A percentile compares a stretch with the other conserved stretches of the same genome.
These are phyloP conservation scores for Chesias legatella DNA, from an alignment of 2,888 invertebrate genomes.

Conservation along the genomic window DNA sequence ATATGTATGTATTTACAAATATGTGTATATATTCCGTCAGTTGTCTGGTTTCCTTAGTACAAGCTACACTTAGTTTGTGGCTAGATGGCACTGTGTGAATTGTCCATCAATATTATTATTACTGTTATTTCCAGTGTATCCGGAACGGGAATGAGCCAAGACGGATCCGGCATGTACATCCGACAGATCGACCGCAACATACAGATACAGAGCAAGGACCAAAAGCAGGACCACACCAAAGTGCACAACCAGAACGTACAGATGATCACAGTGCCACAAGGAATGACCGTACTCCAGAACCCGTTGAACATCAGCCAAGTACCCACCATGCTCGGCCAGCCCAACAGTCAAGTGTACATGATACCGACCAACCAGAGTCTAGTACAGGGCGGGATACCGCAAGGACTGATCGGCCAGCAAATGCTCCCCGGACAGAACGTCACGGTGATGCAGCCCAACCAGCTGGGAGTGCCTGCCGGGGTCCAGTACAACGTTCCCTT, in stretches of 20 bases:
- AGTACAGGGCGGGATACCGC: conserved; percentile 56
- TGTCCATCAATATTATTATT: conserved; percentile 1
- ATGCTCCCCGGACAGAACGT: conserved; percentile 67
- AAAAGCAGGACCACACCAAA: conserved; percentile 64
- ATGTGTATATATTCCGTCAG: no score
- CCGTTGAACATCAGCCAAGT: conserved; percentile 67
- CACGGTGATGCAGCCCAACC: conserved; percentile 72
- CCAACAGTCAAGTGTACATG: conserved; percentile 72
- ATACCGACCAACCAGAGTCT: conserved; percentile 68
- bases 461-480: conserved; percentile 62
- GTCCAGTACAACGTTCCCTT: conserved; percentile 70
- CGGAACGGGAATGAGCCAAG: conserved; percentile 54
- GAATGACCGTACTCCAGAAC: conserved; percentile 72
- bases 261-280: conserved; percentile 73
- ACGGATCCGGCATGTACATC: conserved; percentile 70
- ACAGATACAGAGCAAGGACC: conserved; percentile 69
- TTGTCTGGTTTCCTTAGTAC: no score
- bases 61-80: no score
- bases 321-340: conserved; percentile 63
- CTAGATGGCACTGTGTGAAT: no score
- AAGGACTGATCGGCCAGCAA: conserved; percentile 61
- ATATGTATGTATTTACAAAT: no score
- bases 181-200: conserved; percentile 69
- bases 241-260: conserved; percentile 70
- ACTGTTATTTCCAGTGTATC: conserved; percentile 49